phyloP scores from a whole-genome alignment of 37 sponge, comb jelly and placozoan genomes.

The Sycon ciliatum region DNA sequence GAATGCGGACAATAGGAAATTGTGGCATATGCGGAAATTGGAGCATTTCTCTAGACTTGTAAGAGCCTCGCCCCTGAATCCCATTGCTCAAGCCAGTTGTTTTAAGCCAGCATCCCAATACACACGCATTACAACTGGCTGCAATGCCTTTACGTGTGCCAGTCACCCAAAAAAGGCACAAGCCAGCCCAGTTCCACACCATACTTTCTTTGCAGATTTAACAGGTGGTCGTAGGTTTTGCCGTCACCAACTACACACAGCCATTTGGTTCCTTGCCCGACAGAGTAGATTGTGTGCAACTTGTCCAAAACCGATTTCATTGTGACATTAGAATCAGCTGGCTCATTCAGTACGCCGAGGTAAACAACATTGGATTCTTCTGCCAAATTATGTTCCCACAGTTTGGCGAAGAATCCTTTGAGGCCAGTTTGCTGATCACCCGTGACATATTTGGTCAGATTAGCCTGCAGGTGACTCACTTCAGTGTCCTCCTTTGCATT shows the following conservation, averaged over 20 bases:
- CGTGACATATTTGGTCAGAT: too few species aligned
- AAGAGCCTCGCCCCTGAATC: background rate
- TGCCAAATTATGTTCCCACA: background rate
- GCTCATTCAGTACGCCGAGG: background rate
- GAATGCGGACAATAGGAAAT: slow-evolving; percentile 5
- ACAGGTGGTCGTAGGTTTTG: too few species aligned
- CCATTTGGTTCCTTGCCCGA: slow-evolving; percentile 22
- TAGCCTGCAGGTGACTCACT: too few species aligned
- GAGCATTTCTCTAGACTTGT: slow-evolving; percentile 13
- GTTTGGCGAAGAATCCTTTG: background rate
- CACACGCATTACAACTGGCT: slow-evolving; percentile 11
- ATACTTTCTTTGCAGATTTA: slow-evolving; percentile 15
- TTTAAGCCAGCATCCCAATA: slow-evolving; percentile 17
- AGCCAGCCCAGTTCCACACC: slow-evolving; percentile 19
- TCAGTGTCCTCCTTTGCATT: too few species aligned
- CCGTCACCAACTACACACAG: too few species aligned
- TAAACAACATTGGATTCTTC: background rate
- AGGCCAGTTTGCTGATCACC: too few species aligned
- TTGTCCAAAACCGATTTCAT: too few species aligned
- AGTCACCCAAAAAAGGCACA: slow-evolving; percentile 26
- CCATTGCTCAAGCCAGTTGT: background rate
- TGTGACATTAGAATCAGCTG: background rate
- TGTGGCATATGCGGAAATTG: slow-evolving; percentile 8
- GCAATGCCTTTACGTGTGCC: slow-evolving; percentile 28
- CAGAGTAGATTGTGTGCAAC: too few species aligned